A percentile compares a stretch with the other conserved stretches of the same genome.
phyloP scores from a whole-genome alignment of 2,113 vertebrate genomes.

The Pitta sordida region DNA sequence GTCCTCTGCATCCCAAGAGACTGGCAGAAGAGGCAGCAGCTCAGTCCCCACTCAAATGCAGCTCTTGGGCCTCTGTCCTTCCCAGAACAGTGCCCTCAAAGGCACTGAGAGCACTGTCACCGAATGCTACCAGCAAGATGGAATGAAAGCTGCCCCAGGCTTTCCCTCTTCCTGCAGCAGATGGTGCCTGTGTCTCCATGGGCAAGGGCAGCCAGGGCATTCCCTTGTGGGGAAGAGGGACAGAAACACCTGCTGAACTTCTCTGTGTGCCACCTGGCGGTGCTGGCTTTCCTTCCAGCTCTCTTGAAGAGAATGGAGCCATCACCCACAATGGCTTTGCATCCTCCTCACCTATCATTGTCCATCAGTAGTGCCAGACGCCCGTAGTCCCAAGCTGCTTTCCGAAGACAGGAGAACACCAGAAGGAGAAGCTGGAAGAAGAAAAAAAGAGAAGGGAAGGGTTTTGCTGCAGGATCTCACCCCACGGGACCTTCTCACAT shows the following conservation, averaged over 20 bases:
- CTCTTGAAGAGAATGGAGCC: background rate
- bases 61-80: background rate
- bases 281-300: background rate
- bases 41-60: background rate
- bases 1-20: background rate
- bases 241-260: background rate
- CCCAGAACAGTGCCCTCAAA: background rate
- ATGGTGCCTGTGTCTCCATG: background rate
- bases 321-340: background rate
- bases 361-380: conserved; percentile 92
- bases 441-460: background rate
- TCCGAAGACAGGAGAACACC: conserved; percentile 93
- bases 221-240: background rate
- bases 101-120: background rate
- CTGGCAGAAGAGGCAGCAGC: rapidly evolving
- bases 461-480: background rate
- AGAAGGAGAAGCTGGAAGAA: conserved; percentile 81
- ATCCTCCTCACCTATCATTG: conserved; percentile 86
- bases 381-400: conserved; percentile 96
- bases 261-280: rapidly evolving
- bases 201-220: background rate
- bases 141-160: background rate
- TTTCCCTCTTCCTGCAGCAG: background rate
- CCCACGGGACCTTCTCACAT: background rate
- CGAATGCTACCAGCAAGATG: background rate